Evolutionary conservation across 2,797 vertebrate species (phyloP).

Genomic region (Malurus splendens): DNA sequence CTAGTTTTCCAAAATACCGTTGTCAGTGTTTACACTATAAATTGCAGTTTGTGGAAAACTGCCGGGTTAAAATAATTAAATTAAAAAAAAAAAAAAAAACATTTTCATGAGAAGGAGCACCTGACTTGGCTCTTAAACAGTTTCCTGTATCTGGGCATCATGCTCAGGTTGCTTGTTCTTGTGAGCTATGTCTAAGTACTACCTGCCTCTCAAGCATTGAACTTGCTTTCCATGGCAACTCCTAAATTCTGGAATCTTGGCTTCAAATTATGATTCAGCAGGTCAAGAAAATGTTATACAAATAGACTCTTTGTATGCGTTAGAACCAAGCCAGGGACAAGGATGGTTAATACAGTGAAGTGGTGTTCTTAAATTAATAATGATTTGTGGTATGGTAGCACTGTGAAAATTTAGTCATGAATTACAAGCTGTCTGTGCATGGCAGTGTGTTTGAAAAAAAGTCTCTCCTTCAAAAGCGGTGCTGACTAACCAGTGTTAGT

Average conservation of each 20-base stretch:
- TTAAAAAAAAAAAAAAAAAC: not conserved
- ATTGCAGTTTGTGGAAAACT: not conserved
- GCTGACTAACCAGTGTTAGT: not conserved
- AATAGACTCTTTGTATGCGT: fast-evolving
- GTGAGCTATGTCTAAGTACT: not conserved
- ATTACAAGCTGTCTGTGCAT: not conserved
- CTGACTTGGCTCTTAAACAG: not conserved
- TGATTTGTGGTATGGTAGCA: not conserved
- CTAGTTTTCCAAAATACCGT: not conserved
- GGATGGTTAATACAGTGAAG: not conserved
- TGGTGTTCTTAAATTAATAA: not conserved
- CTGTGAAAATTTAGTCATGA: not conserved
- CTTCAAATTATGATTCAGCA: not conserved
- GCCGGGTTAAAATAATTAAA: not conserved
- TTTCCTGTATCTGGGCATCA: not conserved
- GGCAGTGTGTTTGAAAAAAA: not conserved
- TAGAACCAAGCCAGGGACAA: not conserved
- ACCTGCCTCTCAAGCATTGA: not conserved
- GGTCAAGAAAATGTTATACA: not conserved
- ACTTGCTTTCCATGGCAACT: not conserved
- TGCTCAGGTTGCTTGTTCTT: not conserved
- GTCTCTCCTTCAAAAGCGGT: not conserved
- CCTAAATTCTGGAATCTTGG: not conserved
- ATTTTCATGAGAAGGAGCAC: not conserved
- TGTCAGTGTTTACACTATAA: not conserved